Evolutionary conservation across 2,888 invertebrate genomes (phyloP), one percentile per base, ranked within the genome.

Genomic region (Ophion slaviceki): DNA sequence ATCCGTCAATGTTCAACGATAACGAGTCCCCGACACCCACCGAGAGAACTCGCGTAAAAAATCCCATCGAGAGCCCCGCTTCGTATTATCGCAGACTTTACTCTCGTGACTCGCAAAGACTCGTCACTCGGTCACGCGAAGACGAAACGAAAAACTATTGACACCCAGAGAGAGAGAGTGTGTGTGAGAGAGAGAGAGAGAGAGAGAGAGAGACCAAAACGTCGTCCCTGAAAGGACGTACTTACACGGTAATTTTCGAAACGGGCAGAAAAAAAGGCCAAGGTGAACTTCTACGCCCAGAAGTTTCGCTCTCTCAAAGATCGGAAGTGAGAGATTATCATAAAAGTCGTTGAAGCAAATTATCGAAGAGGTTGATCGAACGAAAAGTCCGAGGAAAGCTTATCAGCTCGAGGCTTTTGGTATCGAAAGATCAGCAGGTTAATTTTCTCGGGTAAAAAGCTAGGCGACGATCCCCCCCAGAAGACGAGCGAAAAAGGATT

Each of bases 51-150:
- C 10, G 1, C 68, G 28, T 28, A 47, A 64, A 82, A 75, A 77
- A 77, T 68, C 64, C 66, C 45, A 66, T 36, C 62, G 59, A 72
- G 45, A 80, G 62, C 53, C 20, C 47, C 36, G 20, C 32, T 17
- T 32, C 45, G 32, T 57, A 62, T 85, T 85, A 79, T 79, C 82
- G 85, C 36, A 64, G 75, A 80, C 62, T 76, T 82, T 61, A 71
- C 64, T 67, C 62, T 83, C 82, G 82, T 68, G 80, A 76, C 80
- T 82, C 80, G 77, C 45, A 20, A 57, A 68, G 67, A 83, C 72
- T 70, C 71, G 20, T 67, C 40, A 72, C 64, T 68, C 28, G 57
- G 80, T 85, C 85, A 85, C 85, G 86, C 86, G 59, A 86, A 61
- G n/a, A 66, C 17, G 7, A 45, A 45, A 70, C 24, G 70, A 77